Evolutionary conservation across 1,140 invertebrate species (phyloP).

Genomic region (Zelostemma sp.): DNA sequence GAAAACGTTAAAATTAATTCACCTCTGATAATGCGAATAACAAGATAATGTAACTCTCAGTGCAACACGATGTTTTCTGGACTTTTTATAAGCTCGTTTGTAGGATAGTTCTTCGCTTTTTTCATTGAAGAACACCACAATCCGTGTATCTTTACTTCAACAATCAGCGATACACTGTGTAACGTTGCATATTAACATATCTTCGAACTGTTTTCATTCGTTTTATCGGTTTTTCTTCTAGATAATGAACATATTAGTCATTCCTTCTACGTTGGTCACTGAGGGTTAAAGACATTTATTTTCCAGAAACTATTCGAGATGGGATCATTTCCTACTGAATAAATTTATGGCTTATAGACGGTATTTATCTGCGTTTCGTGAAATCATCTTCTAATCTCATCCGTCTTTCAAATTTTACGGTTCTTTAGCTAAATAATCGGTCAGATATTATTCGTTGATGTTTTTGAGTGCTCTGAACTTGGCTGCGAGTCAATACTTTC

Average conservation of each 20-base stretch:
- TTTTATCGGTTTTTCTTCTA: constrained; percentile 29
- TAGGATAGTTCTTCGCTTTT: constrained; percentile 29
- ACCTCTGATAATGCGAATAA: constrained; percentile 47
- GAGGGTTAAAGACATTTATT: too few species aligned
- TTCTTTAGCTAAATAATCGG: too few species aligned
- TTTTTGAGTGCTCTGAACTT: too few species aligned
- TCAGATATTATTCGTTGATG: too few species aligned
- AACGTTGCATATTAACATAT: constrained; percentile 34
- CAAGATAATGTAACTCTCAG: constrained; percentile 46
- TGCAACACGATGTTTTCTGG: constrained; percentile 43
- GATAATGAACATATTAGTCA: constrained; percentile 30
- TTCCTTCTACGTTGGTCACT: background rate
- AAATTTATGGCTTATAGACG: too few species aligned
- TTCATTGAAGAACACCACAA: constrained; percentile 26
- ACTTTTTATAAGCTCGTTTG: constrained; percentile 21
- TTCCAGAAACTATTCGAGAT: too few species aligned
- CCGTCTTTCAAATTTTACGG: too few species aligned
- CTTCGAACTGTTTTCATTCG: constrained; percentile 13
- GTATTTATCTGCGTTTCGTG: too few species aligned
- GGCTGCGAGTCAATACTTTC: too few species aligned
- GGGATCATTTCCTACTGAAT: too few species aligned
- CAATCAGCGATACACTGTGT: constrained; percentile 43
- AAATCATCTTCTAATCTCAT: too few species aligned
- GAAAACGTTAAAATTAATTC: constrained; percentile 50
- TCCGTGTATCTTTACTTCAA: constrained; percentile 30